phyloP scores from a whole-genome alignment of 2,797 vertebrate species.

The Mergus octosetaceus region DNA sequence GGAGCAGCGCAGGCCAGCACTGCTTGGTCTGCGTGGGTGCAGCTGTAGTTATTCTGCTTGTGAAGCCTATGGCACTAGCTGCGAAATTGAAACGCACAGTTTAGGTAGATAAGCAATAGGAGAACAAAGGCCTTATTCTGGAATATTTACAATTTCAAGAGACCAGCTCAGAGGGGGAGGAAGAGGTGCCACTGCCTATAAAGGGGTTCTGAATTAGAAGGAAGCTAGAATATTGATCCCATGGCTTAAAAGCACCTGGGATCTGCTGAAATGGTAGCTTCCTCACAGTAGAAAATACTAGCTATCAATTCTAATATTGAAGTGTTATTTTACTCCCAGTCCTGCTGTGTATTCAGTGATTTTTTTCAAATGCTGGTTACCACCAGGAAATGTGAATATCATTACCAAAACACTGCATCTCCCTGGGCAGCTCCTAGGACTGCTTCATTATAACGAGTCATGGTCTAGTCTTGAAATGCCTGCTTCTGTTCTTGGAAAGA shows the following conservation, averaged over 20 bases:
- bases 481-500: not conserved
- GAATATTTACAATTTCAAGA: not conserved
- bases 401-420: not conserved
- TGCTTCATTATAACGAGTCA: not conserved
- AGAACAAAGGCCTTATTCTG: not conserved
- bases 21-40: rapidly evolving
- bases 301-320: not conserved
- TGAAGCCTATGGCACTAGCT: not conserved
- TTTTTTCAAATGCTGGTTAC: not conserved
- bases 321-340: not conserved
- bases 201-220: not conserved
- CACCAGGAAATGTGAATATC: not conserved
- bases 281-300: not conserved
- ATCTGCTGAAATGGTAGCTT: not conserved
- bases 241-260: not conserved
- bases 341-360: not conserved
- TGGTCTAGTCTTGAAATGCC: not conserved
- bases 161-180: not conserved
- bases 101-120: not conserved
- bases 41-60: not conserved
- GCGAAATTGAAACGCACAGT: not conserved
- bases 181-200: not conserved
- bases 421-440: not conserved
- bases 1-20: not conserved
- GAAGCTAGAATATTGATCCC: not conserved